Evolutionary conservation across 2,888 invertebrate species (phyloP).

Genomic region (Myopa tessellatipennis): DNA sequence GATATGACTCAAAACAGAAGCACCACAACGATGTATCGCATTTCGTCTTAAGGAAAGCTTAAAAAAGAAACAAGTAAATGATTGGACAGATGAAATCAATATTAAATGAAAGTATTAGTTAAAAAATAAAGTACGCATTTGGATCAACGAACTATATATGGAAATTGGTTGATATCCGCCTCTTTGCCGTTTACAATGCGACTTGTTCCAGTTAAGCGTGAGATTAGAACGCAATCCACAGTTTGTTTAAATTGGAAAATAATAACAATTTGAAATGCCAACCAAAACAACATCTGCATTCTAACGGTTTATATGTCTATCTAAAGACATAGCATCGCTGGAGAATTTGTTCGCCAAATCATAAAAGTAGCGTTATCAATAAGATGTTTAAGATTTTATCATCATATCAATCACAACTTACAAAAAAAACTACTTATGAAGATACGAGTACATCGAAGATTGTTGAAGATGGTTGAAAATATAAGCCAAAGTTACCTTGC

Average conservation of each 20-base stretch:
- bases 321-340: not conserved
- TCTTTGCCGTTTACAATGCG: slow-evolving; percentile 64
- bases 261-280: slow-evolving; percentile 7
- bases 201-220: slow-evolving; percentile 34
- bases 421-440: slow-evolving; percentile 13
- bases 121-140: too few species aligned
- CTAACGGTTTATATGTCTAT: not conserved
- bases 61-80: slow-evolving; percentile 4
- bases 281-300: slow-evolving; percentile 26
- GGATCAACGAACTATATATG: slow-evolving; percentile 54
- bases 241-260: not conserved
- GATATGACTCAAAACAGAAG: slow-evolving; percentile 57
- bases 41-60: slow-evolving; percentile 62
- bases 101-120: not conserved
- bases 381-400: slow-evolving; percentile 1
- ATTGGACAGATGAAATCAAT: not conserved
- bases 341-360: not conserved
- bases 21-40: slow-evolving; percentile 61
- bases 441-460: too few species aligned
- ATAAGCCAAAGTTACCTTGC: too few species aligned
- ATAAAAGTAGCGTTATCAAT: slow-evolving; percentile 24
- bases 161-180: slow-evolving; percentile 59
- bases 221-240: not conserved
- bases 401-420: slow-evolving; percentile 19
- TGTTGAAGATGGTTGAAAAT: not conserved